Base-by-base conservation (phyloP, 35 echinoderm and acorn worm genomes). In the Ophioderma brevispina region DNA sequence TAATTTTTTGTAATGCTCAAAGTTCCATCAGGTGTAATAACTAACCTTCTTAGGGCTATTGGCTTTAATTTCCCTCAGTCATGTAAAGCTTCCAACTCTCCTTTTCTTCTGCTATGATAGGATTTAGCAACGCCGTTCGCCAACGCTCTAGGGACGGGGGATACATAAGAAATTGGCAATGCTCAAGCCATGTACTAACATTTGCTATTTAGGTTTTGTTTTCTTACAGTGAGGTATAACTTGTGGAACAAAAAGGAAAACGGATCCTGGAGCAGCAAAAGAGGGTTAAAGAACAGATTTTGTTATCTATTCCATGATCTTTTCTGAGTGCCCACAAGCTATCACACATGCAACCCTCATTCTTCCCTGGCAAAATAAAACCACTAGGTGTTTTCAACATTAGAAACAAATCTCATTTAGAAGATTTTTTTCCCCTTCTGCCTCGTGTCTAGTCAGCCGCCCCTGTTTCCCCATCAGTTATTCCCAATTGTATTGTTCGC, bases 1-100 rank as follows among this genome's bases (percentile, higher is more conserved):
- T 87, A 87, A 87, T 87, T 87, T 87, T 49, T n/a, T n/a, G 78
- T 87, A 40, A 36, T 37, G 35, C 46, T 76, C 85, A 87, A 77
- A 77, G 40, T 56, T 87, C 78, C 85, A 87, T 87, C 85, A 78
- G n/a, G 85, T 35, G n/a, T 87, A 78, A 87, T 87, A 87, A 31
- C n/a, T 37, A 70, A 78, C 38, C 85, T 38, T 78, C 75, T 78
- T 70, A 25, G 23, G 59, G 59, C 59, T 70, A 70, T 70, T 4
- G 5, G 59, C 10, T 70, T 70, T 70, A 70, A 70, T 70, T n/a
- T n/a, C 59, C 59, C 10, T 1, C 28, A 70, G 59, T 70, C 59
- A 70, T 70, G 59, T 70, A 18, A n/a, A n/a, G 59, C 28, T 70
- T 70, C 17, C 10, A 70, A 70, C n/a, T 2, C 59, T 2, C 28